Evolutionary conservation across 2,888 invertebrate species (phyloP), one percentile per base, ranked within the genome.

Genomic region (Archips xylosteana): DNA sequence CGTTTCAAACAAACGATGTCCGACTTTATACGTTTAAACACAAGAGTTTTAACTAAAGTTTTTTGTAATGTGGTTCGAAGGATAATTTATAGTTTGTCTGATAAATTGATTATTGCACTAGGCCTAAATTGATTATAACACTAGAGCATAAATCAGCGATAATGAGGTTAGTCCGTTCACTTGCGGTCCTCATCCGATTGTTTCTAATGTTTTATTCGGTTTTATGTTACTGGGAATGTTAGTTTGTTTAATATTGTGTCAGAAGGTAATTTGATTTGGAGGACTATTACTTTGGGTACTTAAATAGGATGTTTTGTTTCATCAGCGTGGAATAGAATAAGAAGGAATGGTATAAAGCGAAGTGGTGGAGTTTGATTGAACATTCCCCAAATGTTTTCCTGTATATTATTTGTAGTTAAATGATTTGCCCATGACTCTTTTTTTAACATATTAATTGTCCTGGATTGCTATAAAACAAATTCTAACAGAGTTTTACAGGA

Each of bases 41-140:
- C 65, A 60, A 45, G 45, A 45, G 49, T 59, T 51, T 34, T 45
- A 13, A 34, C 9, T 39, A 10, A 15, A 3, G 67, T 6, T 51
- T 12, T 5, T n/a, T 13, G 32, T 64, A 6, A 54, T 13, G n/a
- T 15, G 36, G 54, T 64, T 60, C 34, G n/a, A 36, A 71, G 78
- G 79, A 89, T 91, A 90, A 92, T 92, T 91, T 91, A 93, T 92
- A 90, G 92, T 91, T 90, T 91, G 89, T 88, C 89, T 85, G 85
- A 80, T 88, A 88, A 90, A 91, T 92, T 87, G 89, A 90, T 89
- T 89, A 91, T 87, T 88, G 85, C 88, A 87, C 84, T 85, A 81
- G 86, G 82, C 89, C 79, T 88, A 88, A 90, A 91, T 92, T 87
- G 89, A 90, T 90, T 89, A 91, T 86, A 87, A 85, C 88, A 87